These are phyloP conservation scores for Desoria tigrina DNA, from an alignment of 2,888 invertebrate genomes.

Conservation along the genomic window DNA sequence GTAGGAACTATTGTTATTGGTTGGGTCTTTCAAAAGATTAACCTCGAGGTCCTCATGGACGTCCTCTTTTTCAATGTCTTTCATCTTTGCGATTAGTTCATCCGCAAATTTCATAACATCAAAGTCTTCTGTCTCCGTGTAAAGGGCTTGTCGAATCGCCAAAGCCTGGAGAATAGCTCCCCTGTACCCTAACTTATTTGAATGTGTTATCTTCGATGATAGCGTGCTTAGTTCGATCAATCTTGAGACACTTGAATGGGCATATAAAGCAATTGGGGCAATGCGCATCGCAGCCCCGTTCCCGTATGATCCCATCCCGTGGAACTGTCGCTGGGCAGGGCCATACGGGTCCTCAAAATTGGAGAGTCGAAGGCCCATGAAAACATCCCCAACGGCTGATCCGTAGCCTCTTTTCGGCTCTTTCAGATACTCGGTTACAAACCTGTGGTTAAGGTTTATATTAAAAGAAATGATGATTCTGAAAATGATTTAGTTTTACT, in stretches of 20 bases:
- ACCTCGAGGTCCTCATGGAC: constrained; percentile 56
- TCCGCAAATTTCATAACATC: constrained; percentile 61
- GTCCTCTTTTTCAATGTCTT: constrained; percentile 58
- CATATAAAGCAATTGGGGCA: constrained; percentile 68
- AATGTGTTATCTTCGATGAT: constrained; percentile 66
- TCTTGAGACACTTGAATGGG: constrained; percentile 56
- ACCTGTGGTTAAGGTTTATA: constrained; percentile 59
- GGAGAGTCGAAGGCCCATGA: constrained; percentile 61
- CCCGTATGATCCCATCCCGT: constrained; percentile 71
- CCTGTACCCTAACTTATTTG: constrained; percentile 57
- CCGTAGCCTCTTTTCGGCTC: constrained; percentile 70
- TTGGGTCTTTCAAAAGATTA: not conserved
- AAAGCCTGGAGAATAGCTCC: constrained; percentile 53
- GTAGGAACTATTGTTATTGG: constrained; percentile 59
- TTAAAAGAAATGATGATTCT: constrained; percentile 9
- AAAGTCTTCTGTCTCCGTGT: constrained; percentile 33
- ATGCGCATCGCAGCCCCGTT: constrained; percentile 77
- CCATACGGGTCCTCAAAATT: constrained; percentile 64
- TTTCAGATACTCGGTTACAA: constrained; percentile 65
- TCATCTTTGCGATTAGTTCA: constrained; percentile 62
- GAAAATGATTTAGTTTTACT: not conserved
- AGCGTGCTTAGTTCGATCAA: constrained; percentile 61
- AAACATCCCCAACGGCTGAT: constrained; percentile 61
- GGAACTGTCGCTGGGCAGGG: constrained; percentile 69
- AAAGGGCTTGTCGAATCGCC: constrained; percentile 56